Conservation (phyloP, 2,113 vertebrate genomes). For the Turdus rufiventris region DNA sequence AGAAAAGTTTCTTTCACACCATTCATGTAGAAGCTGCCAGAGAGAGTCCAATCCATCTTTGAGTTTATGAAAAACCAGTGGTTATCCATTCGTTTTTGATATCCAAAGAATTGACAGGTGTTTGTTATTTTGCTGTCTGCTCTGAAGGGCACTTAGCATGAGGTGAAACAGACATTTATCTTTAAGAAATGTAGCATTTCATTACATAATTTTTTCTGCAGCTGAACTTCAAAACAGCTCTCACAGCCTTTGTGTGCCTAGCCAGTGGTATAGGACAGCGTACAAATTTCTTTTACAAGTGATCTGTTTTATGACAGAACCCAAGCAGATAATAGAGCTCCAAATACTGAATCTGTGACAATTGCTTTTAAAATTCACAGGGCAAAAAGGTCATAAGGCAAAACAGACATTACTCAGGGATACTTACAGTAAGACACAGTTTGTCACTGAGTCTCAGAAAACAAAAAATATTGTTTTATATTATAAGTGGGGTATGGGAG, state of each 20-base stretch:
- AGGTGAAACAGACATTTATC: not conserved
- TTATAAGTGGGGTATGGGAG: not conserved
- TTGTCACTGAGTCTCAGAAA: not conserved
- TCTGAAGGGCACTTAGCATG: not conserved
- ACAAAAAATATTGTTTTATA: not conserved
- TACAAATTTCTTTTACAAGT: not conserved
- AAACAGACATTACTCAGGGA: not conserved
- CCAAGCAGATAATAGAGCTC: not conserved
- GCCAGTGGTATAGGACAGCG: not conserved
- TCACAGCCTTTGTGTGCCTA: not conserved
- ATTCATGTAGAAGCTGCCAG: not conserved
- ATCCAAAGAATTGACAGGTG: not conserved
- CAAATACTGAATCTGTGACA: not conserved
- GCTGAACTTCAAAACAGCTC: not conserved
- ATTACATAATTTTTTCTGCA: not conserved
- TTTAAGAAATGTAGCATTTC: not conserved
- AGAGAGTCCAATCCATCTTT: not conserved
- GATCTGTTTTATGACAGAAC: not conserved
- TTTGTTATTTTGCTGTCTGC: not conserved
- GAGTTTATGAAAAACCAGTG: not conserved
- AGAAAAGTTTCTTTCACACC: not conserved
- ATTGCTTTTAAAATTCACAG: not conserved
- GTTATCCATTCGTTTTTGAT: not conserved
- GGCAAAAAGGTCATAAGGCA: not conserved
- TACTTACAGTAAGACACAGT: not conserved